Evolutionary conservation across 2,797 vertebrate genomes (phyloP).

Genomic region (Clarias platycephalus): DNA sequence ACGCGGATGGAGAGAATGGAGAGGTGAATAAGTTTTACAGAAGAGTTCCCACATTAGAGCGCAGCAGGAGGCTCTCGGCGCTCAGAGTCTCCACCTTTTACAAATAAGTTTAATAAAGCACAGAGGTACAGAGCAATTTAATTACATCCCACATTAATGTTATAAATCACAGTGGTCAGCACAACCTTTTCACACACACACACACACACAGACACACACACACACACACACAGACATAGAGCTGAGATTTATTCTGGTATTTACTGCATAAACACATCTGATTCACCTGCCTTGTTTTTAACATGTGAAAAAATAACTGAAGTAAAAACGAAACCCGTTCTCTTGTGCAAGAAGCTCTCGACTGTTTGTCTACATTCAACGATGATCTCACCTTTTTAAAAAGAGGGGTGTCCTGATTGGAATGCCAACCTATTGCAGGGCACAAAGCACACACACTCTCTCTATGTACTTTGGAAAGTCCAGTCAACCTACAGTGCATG

Average conservation of each 20-base stretch:
- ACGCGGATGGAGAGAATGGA: constrained; percentile 9
- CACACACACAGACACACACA: constrained; percentile 6
- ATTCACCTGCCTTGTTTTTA: not conserved
- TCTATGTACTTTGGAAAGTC: no score
- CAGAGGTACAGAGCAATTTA: not conserved
- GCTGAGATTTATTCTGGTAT: constrained; percentile 15
- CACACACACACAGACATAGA: not conserved
- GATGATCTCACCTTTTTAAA: not conserved
- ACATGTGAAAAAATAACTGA: not conserved
- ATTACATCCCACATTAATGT: constrained; percentile 46
- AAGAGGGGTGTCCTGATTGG: no score
- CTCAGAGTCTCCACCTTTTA: constrained; percentile 33
- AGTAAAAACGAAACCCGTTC: not conserved
- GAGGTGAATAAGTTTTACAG: constrained; percentile 24
- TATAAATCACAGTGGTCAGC: constrained; percentile 26
- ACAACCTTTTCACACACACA: constrained; percentile 38
- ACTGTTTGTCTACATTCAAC: not conserved
- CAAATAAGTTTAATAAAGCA: constrained; percentile 1
- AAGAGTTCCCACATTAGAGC: constrained; percentile 61
- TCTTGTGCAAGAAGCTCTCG: not conserved
- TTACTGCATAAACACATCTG: not conserved
- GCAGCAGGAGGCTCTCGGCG: constrained; percentile 62
- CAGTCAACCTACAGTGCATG: no score
- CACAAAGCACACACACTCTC: no score
- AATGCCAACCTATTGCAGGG: no score